Evolutionary conservation across 1,140 invertebrate species (phyloP).

Genomic region (Drosophila obscura): DNA sequence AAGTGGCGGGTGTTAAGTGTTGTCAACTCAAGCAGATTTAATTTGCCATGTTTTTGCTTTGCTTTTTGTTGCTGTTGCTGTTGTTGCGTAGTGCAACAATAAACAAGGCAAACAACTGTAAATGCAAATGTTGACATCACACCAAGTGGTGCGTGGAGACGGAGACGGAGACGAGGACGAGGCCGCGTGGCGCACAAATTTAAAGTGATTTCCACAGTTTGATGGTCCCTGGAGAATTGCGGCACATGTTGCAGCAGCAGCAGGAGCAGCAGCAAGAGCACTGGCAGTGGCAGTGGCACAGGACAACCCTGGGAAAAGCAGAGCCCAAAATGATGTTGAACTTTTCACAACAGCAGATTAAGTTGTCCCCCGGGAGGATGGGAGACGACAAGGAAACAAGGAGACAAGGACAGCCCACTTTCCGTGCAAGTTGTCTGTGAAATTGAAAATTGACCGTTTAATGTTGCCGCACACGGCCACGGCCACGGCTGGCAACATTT

Average conservation of each 20-base stretch:
- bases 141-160: slow-evolving; percentile 28
- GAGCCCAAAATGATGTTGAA: slow-evolving; percentile 42
- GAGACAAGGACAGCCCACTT: slow-evolving; percentile 20
- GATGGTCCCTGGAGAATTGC: slow-evolving; percentile 74
- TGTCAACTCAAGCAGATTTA: slow-evolving; percentile 82
- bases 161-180: not conserved
- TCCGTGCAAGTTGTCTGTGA: slow-evolving; percentile 65
- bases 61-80: slow-evolving; percentile 28
- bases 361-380: slow-evolving; percentile 71
- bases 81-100: slow-evolving; percentile 65
- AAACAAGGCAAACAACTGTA: slow-evolving; percentile 73
- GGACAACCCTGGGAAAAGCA: slow-evolving; percentile 65
- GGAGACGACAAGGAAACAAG: not conserved
- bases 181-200: slow-evolving; percentile 57
- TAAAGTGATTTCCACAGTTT: slow-evolving; percentile 57
- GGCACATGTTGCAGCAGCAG: slow-evolving; percentile 61
- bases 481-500: slow-evolving; percentile 50
- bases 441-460: slow-evolving; percentile 84
- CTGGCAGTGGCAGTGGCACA: not conserved
- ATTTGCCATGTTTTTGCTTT: slow-evolving; percentile 76
- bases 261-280: slow-evolving; percentile 13
- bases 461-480: slow-evolving; percentile 41
- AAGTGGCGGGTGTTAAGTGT: slow-evolving; percentile 65
- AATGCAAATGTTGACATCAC: slow-evolving; percentile 80
- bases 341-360: slow-evolving; percentile 80